Evolutionary conservation across 2,797 vertebrate species (phyloP).

Genomic region (Smutsia temminckii): DNA sequence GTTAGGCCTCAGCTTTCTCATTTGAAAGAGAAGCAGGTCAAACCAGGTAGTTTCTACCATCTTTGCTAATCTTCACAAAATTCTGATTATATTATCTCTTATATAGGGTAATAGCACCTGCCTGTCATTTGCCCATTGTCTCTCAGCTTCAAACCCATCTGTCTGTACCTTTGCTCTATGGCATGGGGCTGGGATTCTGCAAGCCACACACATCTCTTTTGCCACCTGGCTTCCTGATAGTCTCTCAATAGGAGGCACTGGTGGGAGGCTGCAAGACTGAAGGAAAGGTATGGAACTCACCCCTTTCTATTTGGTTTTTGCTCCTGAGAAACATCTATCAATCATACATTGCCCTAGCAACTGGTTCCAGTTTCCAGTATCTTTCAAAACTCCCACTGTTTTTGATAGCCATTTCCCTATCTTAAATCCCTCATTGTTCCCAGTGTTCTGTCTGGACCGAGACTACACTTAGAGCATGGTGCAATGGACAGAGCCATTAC

Average conservation of each 20-base stretch:
- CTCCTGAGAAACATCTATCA: not conserved
- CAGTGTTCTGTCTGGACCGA: not conserved
- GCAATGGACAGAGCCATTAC: not conserved
- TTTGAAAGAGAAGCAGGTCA: not conserved
- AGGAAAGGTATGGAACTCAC: not conserved
- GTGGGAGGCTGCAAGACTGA: not conserved
- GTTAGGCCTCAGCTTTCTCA: constrained; percentile 9
- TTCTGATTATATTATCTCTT: not conserved
- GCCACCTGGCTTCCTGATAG: not conserved
- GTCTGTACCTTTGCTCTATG: not conserved
- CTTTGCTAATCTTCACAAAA: not conserved
- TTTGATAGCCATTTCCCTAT: not conserved
- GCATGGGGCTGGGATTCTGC: not conserved
- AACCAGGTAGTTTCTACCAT: not conserved
- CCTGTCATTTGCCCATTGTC: not conserved
- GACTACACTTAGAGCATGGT: not conserved
- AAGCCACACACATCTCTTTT: not conserved
- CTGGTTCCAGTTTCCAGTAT: not conserved
- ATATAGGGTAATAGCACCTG: not conserved
- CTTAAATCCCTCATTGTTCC: not conserved
- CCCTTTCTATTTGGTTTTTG: not conserved
- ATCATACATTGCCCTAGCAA: not conserved
- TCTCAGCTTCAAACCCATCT: not conserved
- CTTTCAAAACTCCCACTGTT: not conserved
- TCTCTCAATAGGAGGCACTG: not conserved